These are phyloP conservation scores for Gopherus evgoodei DNA, from an alignment of 2,113 vertebrate genomes.

Conservation along the genomic window DNA sequence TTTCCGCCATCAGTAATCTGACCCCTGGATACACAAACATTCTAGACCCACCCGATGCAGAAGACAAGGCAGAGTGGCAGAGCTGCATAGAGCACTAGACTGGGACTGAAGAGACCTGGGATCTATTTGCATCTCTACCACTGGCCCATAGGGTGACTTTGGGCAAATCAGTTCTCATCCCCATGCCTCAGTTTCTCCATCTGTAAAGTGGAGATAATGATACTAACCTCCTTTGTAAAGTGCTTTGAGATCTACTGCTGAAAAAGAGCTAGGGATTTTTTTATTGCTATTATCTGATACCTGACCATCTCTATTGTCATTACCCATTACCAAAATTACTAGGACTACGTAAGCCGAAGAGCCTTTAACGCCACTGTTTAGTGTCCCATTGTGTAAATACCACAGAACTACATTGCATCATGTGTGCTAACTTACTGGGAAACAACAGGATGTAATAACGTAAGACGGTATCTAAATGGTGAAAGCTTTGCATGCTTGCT, in stretches of 20 bases:
- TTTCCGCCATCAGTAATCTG: background rate
- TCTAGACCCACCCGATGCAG: background rate
- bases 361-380: background rate
- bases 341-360: background rate
- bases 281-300: background rate
- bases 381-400: background rate
- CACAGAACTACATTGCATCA: background rate
- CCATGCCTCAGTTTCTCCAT: background rate
- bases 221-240: background rate
- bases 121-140: background rate
- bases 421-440: slow-evolving; percentile 16
- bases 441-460: slow-evolving; percentile 49
- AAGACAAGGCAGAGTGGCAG: background rate
- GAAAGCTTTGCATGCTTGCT: background rate
- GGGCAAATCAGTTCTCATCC: background rate
- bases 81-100: background rate
- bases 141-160: background rate
- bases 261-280: background rate
- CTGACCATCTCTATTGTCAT: background rate
- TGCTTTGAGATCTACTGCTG: background rate
- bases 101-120: background rate
- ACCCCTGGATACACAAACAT: background rate
- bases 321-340: background rate
- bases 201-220: background rate
- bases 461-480: background rate